Conservation (phyloP, 2,888 invertebrate species). For the Acleris emargana region DNA sequence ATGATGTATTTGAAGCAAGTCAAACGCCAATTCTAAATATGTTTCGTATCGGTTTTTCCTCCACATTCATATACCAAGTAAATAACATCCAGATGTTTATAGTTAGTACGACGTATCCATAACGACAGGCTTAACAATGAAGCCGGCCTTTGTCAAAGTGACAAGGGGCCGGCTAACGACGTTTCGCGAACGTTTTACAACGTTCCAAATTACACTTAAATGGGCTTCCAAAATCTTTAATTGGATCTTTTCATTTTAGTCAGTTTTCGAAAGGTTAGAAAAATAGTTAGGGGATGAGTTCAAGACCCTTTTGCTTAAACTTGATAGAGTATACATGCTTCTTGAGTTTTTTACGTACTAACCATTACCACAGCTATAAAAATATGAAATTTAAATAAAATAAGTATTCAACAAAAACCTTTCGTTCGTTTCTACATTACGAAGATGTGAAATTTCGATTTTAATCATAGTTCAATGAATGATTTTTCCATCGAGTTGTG, state of each 20-base stretch:
- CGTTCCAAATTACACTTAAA: slow-evolving; percentile 19
- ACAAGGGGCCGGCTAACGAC: slow-evolving; percentile 31
- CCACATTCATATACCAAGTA: too few species aligned
- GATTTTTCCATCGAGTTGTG: slow-evolving; percentile 25
- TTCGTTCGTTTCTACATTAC: too few species aligned
- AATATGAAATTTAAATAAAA: too few species aligned
- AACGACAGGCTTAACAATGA: slow-evolving; percentile 18
- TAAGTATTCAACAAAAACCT: too few species aligned
- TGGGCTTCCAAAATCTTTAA: slow-evolving; percentile 13
- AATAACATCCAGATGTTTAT: slow-evolving; percentile 17
- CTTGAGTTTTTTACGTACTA: too few species aligned
- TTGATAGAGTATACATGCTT: too few species aligned
- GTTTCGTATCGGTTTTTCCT: too few species aligned
- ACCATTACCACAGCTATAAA: too few species aligned
- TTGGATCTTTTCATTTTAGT: slow-evolving; percentile 13
- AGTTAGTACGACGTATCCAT: slow-evolving; percentile 17
- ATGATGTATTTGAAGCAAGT: too few species aligned
- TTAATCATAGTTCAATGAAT: background rate
- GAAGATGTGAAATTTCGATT: background rate
- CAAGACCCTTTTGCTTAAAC: too few species aligned
- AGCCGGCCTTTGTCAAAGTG: slow-evolving; percentile 29
- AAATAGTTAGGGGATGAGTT: too few species aligned
- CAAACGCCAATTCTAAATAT: too few species aligned
- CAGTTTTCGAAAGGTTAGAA: background rate
- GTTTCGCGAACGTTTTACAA: slow-evolving; percentile 17